A percentile compares a stretch with the other conserved stretches of the same genome.
phyloP scores from a whole-genome alignment of 2,797 vertebrate species.

The Ispidina lecontei region DNA sequence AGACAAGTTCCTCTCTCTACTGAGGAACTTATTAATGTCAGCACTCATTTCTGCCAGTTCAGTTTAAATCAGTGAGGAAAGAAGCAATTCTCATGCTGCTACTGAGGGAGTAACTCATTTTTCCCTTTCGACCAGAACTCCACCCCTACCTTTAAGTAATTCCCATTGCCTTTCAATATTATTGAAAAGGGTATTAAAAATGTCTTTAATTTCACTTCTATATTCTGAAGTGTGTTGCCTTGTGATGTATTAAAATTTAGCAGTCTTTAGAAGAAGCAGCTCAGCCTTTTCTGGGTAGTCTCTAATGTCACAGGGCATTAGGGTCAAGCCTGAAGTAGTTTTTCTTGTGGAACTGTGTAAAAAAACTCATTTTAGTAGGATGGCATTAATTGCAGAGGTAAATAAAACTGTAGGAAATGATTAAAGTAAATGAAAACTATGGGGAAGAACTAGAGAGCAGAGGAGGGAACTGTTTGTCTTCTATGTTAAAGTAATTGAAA shows the following conservation, averaged over 20 bases:
- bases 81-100: neutral
- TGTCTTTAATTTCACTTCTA: neutral
- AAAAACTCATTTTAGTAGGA: neutral
- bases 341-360: neutral
- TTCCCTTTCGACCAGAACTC: neutral
- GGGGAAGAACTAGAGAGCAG: accelerated
- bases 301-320: neutral
- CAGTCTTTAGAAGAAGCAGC: neutral
- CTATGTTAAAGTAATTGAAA: neutral
- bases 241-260: neutral
- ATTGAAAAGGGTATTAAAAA: neutral
- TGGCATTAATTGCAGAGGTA: neutral
- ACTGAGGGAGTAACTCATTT: neutral
- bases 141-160: neutral
- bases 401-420: neutral
- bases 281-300: neutral
- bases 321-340: neutral
- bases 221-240: neutral
- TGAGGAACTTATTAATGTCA: neutral
- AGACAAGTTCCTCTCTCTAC: accelerated
- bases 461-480: neutral
- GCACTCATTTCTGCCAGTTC: neutral
- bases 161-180: neutral
- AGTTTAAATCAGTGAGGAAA: neutral
- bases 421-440: neutral